Base-by-base conservation (phyloP, 2,888 invertebrate genomes). In the Thymelicus lineola region DNA sequence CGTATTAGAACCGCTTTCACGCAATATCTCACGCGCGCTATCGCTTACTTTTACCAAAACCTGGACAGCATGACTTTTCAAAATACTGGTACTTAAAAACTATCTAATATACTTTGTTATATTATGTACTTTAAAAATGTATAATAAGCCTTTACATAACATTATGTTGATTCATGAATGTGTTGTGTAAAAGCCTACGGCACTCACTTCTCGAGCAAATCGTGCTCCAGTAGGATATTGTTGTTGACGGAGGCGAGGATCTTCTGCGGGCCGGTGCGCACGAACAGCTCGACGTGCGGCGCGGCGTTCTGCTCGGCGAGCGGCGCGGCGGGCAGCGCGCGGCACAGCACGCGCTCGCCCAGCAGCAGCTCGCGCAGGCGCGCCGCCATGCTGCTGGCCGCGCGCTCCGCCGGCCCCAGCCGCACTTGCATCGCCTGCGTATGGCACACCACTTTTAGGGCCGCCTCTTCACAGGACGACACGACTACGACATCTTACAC, bases 201-300 rank as follows among this genome's bases (percentile, higher is more conserved):
- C 10, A 64, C 67, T 67, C 42, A 70, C 71, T 67, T 45, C 64
- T 69, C 91, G 75, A 94, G 86, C 71, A 93, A 83, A 72, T 95
- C 95, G 75, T 94, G 93, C 79, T 96, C 96, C 79, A 96, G 90
- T 46, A 94, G 87, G 59, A 97, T 94, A 14, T 63, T 95, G 79
- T 95, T 95, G 86, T 97, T 97, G 72, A 97, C 95, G 70, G 95
- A 96, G 77, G 95, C 95, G 72, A 97, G 89, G 45, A 95, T 93
- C 78, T 95, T 95, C 75, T 95, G 95, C 15, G 95, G 94, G 72
- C 94, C 94, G 65, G 95, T 92, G 79, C 97, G 94, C 78, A 96
- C 96, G 86, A 96, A 96, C 66, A 97, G 94, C 81, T 96, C 96
- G 0, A 96, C 96, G 70, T 94, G 79, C 7, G 95, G 94, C 84